Conservation (phyloP, 2,888 invertebrate genomes). For the Girardia tigrina region DNA sequence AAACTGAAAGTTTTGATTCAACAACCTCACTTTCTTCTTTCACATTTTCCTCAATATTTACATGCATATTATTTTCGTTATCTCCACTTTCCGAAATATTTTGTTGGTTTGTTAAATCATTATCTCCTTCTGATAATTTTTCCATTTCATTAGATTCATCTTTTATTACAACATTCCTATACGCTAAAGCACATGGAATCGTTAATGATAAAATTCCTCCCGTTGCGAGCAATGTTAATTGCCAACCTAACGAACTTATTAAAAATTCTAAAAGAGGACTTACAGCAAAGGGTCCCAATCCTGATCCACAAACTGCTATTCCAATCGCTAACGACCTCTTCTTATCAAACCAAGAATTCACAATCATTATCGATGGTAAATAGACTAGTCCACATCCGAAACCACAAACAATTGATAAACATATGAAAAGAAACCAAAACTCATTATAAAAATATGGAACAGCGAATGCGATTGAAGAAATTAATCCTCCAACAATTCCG, state of each 20-base stretch:
- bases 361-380: neutral
- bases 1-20: too few relatives aligned
- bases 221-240: constrained; percentile 64
- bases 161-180: neutral
- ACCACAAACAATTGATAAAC: neutral
- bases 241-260: constrained; percentile 65
- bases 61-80: neutral
- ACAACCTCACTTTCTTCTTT: too few relatives aligned
- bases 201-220: constrained; percentile 26
- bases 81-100: neutral
- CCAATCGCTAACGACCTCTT: neutral
- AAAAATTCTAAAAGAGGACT: constrained; percentile 57
- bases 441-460: neutral
- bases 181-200: constrained; percentile 23
- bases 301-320: neutral
- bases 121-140: neutral
- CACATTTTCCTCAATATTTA: too few relatives aligned
- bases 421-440: neutral
- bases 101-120: neutral
- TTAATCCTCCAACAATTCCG: neutral
- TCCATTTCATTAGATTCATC: neutral
- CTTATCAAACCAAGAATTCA: constrained; percentile 3
- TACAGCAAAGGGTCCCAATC: constrained; percentile 63
- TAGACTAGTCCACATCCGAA: neutral
- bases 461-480: neutral